Percentiles rank a stretch among this genome's conserved stretches.
These are phyloP conservation scores for Bubo bubo DNA, from an alignment of 2,113 vertebrate genomes.

Conservation along the genomic window DNA sequence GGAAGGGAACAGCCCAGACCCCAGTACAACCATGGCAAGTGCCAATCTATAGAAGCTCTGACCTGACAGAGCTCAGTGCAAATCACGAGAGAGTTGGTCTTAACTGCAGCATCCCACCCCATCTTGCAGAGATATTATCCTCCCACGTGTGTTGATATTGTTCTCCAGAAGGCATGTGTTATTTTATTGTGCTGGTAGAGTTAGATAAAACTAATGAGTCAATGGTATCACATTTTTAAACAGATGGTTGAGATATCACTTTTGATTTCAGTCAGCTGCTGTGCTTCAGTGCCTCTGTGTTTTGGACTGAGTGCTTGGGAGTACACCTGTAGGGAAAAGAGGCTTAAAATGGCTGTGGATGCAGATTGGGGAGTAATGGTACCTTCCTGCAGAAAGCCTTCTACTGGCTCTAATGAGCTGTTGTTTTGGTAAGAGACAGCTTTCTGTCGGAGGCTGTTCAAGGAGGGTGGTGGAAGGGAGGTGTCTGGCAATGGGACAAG, in stretches of 20 bases:
- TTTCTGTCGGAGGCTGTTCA: background rate
- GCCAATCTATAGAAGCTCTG: background rate
- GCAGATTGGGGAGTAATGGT: background rate
- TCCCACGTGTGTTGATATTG: slow-evolving; percentile 62
- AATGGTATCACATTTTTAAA: slow-evolving; percentile 61
- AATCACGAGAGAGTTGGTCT: background rate
- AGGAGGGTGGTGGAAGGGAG: background rate
- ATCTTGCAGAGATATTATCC: slow-evolving; percentile 19
- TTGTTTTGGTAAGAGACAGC: background rate
- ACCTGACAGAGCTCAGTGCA: background rate
- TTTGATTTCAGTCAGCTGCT: slow-evolving; percentile 57
- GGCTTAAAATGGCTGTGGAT: background rate
- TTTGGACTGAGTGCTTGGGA: background rate
- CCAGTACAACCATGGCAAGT: background rate
- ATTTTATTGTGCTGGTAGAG: slow-evolving; percentile 54
- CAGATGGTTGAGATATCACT: slow-evolving; percentile 57
- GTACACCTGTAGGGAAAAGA: slow-evolving; percentile 8
- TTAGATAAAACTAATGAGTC: slow-evolving; percentile 65
- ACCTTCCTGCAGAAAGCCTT: background rate
- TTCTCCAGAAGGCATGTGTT: slow-evolving; percentile 48
- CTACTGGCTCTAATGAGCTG: background rate
- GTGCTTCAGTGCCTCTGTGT: background rate
- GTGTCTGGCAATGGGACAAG: background rate
- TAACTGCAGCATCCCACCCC: background rate
- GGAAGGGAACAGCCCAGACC: background rate